A percentile compares a stretch with the other conserved stretches of the same genome.
phyloP scores from a whole-genome alignment of 2,888 invertebrate genomes.

The Ashinkailepas kermadecensis region DNA sequence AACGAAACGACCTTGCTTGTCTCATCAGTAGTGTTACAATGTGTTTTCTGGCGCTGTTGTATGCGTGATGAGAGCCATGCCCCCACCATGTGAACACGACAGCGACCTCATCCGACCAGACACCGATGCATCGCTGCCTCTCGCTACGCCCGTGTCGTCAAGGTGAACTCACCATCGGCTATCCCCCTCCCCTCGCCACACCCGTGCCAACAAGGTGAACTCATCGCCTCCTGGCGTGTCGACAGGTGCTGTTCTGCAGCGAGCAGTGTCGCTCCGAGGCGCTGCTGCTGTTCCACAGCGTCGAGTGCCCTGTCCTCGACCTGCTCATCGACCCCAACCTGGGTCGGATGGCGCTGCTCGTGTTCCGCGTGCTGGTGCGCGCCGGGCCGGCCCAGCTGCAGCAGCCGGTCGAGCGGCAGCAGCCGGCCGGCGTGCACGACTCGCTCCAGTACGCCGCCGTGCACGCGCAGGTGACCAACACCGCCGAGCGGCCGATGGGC shows the following conservation, averaged over 20 bases:
- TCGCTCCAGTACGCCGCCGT: constrained; percentile 30
- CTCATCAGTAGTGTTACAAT: too few relatives aligned
- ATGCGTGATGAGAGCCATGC: too few relatives aligned
- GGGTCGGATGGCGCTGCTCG: constrained; percentile 31
- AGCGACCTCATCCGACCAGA: too few relatives aligned
- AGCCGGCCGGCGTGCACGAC: constrained; percentile 29
- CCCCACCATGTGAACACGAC: too few relatives aligned
- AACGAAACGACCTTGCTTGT: too few relatives aligned
- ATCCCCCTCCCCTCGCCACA: too few relatives aligned
- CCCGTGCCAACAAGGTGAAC: background rate
- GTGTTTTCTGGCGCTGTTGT: too few relatives aligned
- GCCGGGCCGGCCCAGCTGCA: background rate
- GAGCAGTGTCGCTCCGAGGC: constrained; percentile 34
- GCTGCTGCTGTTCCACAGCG: constrained; percentile 34
- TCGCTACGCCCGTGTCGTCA: too few relatives aligned
- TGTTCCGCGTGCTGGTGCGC: constrained; percentile 27
- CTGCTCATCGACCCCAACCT: constrained; percentile 29
- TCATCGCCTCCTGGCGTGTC: background rate
- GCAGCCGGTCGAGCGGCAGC: background rate
- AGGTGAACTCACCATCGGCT: too few relatives aligned
- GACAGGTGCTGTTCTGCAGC: constrained; percentile 37
- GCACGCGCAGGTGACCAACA: constrained; percentile 29
- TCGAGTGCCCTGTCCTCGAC: constrained; percentile 36
- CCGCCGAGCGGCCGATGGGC: constrained; percentile 30
- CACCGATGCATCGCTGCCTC: too few relatives aligned